phyloP scores from a whole-genome alignment of 1,140 invertebrate species.

The Solenopsis invicta region DNA sequence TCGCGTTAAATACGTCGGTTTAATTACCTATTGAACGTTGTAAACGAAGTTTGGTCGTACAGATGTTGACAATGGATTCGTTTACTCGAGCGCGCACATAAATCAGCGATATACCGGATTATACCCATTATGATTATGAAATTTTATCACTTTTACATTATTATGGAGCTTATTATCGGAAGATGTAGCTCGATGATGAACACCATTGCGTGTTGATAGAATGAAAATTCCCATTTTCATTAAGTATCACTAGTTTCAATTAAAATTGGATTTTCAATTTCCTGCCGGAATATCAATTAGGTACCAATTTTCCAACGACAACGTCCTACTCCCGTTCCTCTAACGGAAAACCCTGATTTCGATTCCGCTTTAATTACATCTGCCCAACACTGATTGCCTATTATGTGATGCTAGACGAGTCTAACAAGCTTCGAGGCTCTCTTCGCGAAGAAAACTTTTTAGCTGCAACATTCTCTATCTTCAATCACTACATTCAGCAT shows the following conservation, averaged over 20 bases:
- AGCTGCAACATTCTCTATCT: not conserved
- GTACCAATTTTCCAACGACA: constrained; percentile 53
- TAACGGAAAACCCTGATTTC: constrained; percentile 44
- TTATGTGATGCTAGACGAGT: constrained; percentile 44
- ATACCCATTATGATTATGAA: constrained; percentile 12
- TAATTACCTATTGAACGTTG: constrained; percentile 75
- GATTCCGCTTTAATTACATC: constrained; percentile 68
- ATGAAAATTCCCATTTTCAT: constrained; percentile 61
- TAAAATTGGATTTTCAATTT: constrained; percentile 59
- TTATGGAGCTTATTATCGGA: constrained; percentile 8
- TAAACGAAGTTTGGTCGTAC: constrained; percentile 61
- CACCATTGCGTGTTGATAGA: not conserved
- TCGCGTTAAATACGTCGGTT: constrained; percentile 75
- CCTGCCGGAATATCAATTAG: constrained; percentile 67
- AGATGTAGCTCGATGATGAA: not conserved
- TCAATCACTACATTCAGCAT: constrained; percentile 12
- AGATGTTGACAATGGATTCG: constrained; percentile 66
- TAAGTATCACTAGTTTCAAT: constrained; percentile 48
- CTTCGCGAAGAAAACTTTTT: constrained; percentile 28
- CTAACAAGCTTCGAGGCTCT: constrained; percentile 21
- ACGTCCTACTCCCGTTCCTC: constrained; percentile 5
- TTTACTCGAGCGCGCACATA: constrained; percentile 65
- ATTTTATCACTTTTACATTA: constrained; percentile 52
- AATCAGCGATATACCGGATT: constrained; percentile 47
- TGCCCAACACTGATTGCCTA: constrained; percentile 59